A percentile compares a stretch with the other conserved stretches of the same genome.
Conservation (phyloP, 2,797 vertebrate genomes). For the Lemur catta region DNA sequence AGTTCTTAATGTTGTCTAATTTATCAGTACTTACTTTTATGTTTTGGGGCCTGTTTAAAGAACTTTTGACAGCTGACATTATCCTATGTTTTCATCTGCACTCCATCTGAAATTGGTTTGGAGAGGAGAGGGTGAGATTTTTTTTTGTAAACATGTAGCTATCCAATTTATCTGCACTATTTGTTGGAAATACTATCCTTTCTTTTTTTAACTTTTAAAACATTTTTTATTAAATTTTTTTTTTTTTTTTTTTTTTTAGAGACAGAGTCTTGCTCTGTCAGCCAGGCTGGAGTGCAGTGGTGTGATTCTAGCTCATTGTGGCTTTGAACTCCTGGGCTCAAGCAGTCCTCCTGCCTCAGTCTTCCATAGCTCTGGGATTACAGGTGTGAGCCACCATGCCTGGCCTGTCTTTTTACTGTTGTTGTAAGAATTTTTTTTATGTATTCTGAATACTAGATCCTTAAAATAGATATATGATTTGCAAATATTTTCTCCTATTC, state of each 20-base stretch:
- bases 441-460: neutral
- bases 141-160: neutral
- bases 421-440: neutral
- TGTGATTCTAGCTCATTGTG: neutral
- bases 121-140: neutral
- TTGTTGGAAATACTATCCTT: neutral
- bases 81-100: neutral
- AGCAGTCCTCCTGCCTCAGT: neutral
- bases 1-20: neutral
- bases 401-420: neutral
- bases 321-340: neutral
- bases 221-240: neutral
- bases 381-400: neutral
- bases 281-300: neutral
- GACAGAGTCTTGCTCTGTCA: neutral
- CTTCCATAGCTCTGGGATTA: neutral
- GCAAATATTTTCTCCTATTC: neutral
- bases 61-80: neutral
- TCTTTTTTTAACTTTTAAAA: neutral
- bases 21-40: neutral
- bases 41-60: neutral
- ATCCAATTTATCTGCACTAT: neutral
- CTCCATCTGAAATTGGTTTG: neutral
- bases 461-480: neutral
- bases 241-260: neutral